Evolutionary conservation across 2,888 invertebrate genomes (phyloP).

Genomic region (Caenorhabditis virilis): DNA sequence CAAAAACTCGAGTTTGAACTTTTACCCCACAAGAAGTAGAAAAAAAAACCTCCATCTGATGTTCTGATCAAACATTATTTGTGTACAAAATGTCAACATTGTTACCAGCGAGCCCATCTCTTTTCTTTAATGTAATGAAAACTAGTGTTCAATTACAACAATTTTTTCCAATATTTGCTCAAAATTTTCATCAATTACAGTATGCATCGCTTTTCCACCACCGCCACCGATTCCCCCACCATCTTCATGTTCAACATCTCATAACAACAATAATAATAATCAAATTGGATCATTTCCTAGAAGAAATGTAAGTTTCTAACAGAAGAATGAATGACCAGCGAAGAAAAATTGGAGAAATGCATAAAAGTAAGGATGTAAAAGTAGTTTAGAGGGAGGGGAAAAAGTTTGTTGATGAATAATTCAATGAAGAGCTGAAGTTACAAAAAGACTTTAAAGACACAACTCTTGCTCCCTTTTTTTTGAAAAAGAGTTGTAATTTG

Average conservation of each 20-base stretch:
- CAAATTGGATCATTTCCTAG: constrained; percentile 39
- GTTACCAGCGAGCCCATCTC: too few species aligned
- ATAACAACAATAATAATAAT: too few species aligned
- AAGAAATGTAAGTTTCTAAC: constrained; percentile 16
- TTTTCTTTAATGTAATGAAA: too few species aligned
- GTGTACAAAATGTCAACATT: constrained; percentile 2
- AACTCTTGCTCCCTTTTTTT: too few species aligned
- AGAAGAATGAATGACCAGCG: neutral
- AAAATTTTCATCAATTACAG: constrained; percentile 37
- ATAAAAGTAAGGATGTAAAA: neutral
- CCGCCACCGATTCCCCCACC: constrained; percentile 21
- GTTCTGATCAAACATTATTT: neutral
- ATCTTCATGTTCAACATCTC: neutral
- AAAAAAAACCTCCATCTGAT: too few species aligned
- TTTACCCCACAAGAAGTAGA: too few species aligned
- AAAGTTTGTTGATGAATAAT: neutral
- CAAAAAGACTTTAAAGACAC: too few species aligned
- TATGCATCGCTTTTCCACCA: constrained; percentile 38
- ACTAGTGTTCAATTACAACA: too few species aligned
- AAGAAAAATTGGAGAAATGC: constrained; percentile 9
- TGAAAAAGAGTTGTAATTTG: too few species aligned
- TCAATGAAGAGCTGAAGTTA: constrained; percentile 6
- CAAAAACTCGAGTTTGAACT: too few species aligned
- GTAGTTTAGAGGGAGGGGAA: neutral
- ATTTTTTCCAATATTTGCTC: too few species aligned